A percentile compares a stretch with the other conserved stretches of the same genome.
Evolutionary conservation across 2,888 invertebrate species (phyloP).

Genomic region (Argyresthia goedartella): DNA sequence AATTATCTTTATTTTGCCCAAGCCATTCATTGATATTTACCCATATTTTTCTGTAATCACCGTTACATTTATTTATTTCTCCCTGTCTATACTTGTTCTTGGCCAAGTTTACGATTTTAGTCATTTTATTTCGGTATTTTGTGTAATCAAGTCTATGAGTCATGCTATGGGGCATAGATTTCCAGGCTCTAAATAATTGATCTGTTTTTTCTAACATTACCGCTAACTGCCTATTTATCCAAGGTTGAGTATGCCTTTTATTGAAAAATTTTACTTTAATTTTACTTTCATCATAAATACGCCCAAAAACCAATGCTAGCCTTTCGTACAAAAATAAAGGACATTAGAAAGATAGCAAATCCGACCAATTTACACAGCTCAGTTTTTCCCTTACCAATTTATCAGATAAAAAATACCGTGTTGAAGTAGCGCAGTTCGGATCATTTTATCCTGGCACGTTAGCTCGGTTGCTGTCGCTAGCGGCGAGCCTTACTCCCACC

Average conservation of each 20-base stretch:
- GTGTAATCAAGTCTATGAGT: slow-evolving; percentile 9
- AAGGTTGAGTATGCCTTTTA: neutral
- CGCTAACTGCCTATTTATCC: neutral
- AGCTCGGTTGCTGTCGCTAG: too few species aligned
- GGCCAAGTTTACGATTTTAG: slow-evolving; percentile 10
- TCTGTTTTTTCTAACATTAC: slow-evolving; percentile 2
- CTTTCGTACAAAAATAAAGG: neutral
- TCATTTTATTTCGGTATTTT: slow-evolving; percentile 8
- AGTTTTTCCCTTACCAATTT: neutral
- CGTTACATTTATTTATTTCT: slow-evolving; percentile 6
- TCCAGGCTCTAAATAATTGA: slow-evolving; percentile 9
- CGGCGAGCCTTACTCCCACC: neutral
- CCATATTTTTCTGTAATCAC: slow-evolving; percentile 9
- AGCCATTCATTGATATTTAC: slow-evolving; percentile 8
- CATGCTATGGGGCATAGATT: slow-evolving; percentile 7
- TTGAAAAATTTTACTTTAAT: neutral
- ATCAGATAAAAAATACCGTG: neutral
- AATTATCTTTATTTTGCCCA: slow-evolving; percentile 3
- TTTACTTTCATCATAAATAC: neutral
- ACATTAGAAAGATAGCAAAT: neutral
- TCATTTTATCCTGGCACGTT: neutral
- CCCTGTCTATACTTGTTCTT: slow-evolving; percentile 5
- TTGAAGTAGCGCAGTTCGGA: neutral
- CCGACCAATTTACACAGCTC: neutral
- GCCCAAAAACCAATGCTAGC: neutral